A percentile compares a stretch with the other conserved stretches of the same genome.
phyloP scores from a whole-genome alignment of 1,140 invertebrate species.

The Eriocheir sinensis region DNA sequence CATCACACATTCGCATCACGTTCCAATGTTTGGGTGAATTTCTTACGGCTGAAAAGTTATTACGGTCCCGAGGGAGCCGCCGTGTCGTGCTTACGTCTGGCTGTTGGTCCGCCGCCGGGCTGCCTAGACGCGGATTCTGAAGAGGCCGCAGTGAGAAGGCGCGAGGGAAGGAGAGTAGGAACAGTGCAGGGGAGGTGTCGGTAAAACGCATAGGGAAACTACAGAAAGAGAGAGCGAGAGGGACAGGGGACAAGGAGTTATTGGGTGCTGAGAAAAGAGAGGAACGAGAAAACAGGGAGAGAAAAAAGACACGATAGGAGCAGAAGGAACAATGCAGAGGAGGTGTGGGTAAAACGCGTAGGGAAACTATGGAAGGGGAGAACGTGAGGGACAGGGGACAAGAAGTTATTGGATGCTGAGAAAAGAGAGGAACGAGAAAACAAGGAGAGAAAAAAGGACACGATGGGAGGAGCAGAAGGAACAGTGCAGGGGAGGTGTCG shows the following conservation, averaged over 20 bases:
- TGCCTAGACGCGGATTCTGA: neutral
- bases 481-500: too few relatives aligned
- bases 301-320: too few relatives aligned
- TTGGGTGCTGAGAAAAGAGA: neutral
- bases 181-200: too few relatives aligned
- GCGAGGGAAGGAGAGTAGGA: neutral
- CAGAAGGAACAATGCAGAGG: too few relatives aligned
- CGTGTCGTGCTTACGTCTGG: neutral
- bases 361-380: too few relatives aligned
- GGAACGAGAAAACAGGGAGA: neutral
- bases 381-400: neutral
- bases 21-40: slow-evolving; percentile 24
- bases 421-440: too few relatives aligned
- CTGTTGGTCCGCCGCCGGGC: neutral
- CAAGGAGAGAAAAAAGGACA: too few relatives aligned
- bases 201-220: too few relatives aligned
- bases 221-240: neutral
- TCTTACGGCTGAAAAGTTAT: slow-evolving; percentile 6
- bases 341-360: too few relatives aligned
- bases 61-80: neutral
- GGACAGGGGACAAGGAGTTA: too few relatives aligned
- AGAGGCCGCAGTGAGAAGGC: neutral
- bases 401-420: too few relatives aligned
- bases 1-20: slow-evolving; percentile 1
- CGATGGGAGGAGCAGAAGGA: neutral